Percentiles rank a stretch among this genome's conserved stretches.
phyloP scores from a whole-genome alignment of 1,140 invertebrate genomes.

The Rhyzopertha dominica region DNA sequence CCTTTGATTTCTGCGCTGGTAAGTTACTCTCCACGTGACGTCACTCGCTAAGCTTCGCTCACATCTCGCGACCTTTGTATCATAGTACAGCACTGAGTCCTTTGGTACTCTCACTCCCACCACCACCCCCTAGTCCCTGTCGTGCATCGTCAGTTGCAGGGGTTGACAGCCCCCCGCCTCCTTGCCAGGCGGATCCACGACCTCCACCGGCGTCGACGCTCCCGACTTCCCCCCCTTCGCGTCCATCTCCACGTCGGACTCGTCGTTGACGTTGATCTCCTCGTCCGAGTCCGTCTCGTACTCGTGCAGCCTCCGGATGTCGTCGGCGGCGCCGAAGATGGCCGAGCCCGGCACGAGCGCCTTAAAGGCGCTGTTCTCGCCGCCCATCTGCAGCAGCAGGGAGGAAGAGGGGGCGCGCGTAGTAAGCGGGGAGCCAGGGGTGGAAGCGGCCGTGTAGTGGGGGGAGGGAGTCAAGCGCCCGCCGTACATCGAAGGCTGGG shows the following conservation, averaged over 20 bases:
- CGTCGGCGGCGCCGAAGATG: slow-evolving; percentile 43
- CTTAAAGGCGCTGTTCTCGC: slow-evolving; percentile 81
- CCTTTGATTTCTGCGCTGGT: no score
- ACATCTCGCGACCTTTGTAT: no score
- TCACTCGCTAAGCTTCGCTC: no score
- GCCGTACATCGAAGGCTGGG: slow-evolving; percentile 47
- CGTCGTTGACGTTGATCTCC: slow-evolving; percentile 67
- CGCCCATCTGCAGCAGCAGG: slow-evolving; percentile 60
- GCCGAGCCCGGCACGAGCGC: slow-evolving; percentile 54
- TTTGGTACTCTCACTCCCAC: slow-evolving; percentile 22
- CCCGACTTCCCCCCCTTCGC: slow-evolving; percentile 23
- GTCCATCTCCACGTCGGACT: slow-evolving; percentile 47
- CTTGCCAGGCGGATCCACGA: slow-evolving; percentile 35
- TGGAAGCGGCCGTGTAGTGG: slow-evolving; percentile 43
- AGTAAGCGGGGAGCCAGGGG: slow-evolving; percentile 45
- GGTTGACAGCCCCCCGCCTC: slow-evolving; percentile 36
- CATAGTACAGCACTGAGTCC: no score
- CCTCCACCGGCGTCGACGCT: slow-evolving; percentile 40
- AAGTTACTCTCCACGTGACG: no score
- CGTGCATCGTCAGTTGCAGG: slow-evolving; percentile 42
- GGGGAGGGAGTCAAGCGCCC: slow-evolving; percentile 41
- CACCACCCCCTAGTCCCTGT: slow-evolving; percentile 32
- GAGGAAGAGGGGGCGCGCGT: slow-evolving; percentile 28
- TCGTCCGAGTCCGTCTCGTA: slow-evolving; percentile 60
- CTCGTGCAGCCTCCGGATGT: slow-evolving; percentile 39